Base-by-base conservation (phyloP, 64 coral and sea anemone species). In the Actinia equina region DNA sequence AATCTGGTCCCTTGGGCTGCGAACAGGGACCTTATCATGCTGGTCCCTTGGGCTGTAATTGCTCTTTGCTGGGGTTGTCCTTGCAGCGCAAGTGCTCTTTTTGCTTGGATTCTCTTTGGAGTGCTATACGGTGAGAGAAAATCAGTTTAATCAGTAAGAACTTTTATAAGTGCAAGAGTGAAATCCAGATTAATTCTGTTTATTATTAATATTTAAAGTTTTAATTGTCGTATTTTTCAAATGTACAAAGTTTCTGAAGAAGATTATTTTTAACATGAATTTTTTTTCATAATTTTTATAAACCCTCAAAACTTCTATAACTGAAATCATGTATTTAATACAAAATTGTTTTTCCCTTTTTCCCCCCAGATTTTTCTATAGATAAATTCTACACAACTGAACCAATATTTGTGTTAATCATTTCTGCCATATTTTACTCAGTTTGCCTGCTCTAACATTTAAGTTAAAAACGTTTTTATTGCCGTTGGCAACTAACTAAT, bases 51-150 rank as follows among this genome's bases (percentile, higher is more conserved):
- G 30, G 30, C 30, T 37, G 30, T 37, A 37, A 37, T 37, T 52
- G 78, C 78, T 81, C 78, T 81, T 81, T 81, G 43, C 78, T 49
- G 78, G 78, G 78, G 17, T n/a, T 13, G 15, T 81, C 49, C 78
- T 81, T 81, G 42, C 10, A 17, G 49, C 27, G 18, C 78, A 2
- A 81, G 49, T 81, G 77, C 43, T 80, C 78, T 81, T 44, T 52
- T 22, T 81, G 43, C 78, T 52, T 81, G 78, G 19, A 81, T 81
- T 46, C 17, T 81, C 78, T 81, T 81, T 81, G 78, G 78, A 23
- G 22, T 52, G 78, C 78, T 81, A 81, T 20, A 52, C 14, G 52
- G 44, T 81, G 78, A 52, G 20, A 81, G 11, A 81, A 81, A 81
- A 81, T 6, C 78, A 81, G 5, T 52, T 81, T 81, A 49, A 81